These are phyloP conservation scores for Buphagus erythrorhynchus DNA, from an alignment of 2,797 vertebrate genomes.

Conservation along the genomic window DNA sequence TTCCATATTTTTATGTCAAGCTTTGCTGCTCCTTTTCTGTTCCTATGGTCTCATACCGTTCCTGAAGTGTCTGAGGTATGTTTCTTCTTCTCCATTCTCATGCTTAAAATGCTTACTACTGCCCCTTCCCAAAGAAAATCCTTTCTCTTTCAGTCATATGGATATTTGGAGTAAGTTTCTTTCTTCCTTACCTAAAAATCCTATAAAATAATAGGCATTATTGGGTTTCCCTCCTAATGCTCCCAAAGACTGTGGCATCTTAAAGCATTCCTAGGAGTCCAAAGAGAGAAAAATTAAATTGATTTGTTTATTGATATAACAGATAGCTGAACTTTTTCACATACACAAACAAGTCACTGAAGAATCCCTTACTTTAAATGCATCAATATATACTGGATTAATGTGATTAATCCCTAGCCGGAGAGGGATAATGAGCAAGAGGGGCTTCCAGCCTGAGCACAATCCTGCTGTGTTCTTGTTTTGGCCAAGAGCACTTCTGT, in stretches of 20 bases:
- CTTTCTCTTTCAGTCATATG: neutral
- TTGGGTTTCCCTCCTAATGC: slow-evolving; percentile 91
- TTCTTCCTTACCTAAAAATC: slow-evolving; percentile 86
- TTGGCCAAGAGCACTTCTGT: slow-evolving; percentile 49
- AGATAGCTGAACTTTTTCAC: slow-evolving; percentile 14
- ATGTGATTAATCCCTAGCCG: slow-evolving; percentile 89
- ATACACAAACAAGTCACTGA: neutral
- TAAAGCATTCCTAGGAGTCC: slow-evolving; percentile 87
- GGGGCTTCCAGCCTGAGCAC: slow-evolving; percentile 81
- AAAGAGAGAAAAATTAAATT: slow-evolving; percentile 55
- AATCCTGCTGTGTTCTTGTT: slow-evolving; percentile 49
- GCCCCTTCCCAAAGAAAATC: neutral
- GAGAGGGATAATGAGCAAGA: slow-evolving; percentile 88
- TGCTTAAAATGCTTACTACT: neutral
- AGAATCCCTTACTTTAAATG: slow-evolving; percentile 80
- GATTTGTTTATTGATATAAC: slow-evolving; percentile 9
- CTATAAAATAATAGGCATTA: slow-evolving; percentile 91
- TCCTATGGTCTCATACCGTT: neutral
- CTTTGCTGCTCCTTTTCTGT: neutral
- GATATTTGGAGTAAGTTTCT: slow-evolving; percentile 3
- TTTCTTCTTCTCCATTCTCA: neutral
- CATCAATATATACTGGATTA: slow-evolving; percentile 87
- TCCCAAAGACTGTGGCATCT: slow-evolving; percentile 90
- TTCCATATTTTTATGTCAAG: neutral
- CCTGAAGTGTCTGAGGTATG: neutral